These are phyloP conservation scores for Hemicordylus capensis DNA, from an alignment of 2,113 vertebrate species.

Conservation along the genomic window DNA sequence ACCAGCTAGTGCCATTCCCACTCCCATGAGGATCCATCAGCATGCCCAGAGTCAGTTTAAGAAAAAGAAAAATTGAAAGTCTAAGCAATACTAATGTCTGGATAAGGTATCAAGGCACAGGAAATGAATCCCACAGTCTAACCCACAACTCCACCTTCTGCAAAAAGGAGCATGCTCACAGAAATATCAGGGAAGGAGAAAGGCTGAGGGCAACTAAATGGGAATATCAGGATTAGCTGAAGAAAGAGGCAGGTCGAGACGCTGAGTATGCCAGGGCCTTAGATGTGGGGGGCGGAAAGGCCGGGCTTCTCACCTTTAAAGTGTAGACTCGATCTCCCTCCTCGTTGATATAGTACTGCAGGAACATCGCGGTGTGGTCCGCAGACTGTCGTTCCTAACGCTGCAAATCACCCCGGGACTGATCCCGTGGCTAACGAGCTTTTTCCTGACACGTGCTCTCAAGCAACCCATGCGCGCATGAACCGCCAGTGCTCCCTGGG, in stretches of 20 bases:
- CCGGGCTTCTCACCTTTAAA: constrained; percentile 78
- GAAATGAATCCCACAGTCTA: neutral
- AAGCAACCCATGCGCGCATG: neutral
- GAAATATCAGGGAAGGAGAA: neutral
- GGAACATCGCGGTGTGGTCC: constrained; percentile 76
- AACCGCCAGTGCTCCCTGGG: constrained; percentile 17
- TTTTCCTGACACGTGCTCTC: too few relatives aligned
- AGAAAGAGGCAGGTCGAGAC: neutral
- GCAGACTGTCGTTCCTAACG: neutral
- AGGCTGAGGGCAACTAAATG: neutral
- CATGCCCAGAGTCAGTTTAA: too few relatives aligned
- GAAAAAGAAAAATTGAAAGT: too few relatives aligned
- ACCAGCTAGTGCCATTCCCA: neutral
- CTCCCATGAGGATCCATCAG: neutral
- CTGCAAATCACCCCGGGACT: neutral
- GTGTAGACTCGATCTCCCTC: constrained; percentile 87
- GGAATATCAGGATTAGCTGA: neutral
- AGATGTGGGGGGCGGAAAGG: too few relatives aligned
- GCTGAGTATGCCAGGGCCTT: too few relatives aligned
- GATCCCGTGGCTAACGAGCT: too few relatives aligned
- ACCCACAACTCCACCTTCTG: neutral
- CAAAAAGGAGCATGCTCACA: neutral
- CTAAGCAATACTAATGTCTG: too few relatives aligned
- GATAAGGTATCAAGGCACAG: too few relatives aligned
- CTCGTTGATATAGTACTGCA: constrained; percentile 85